Conservation (phyloP, 2,888 invertebrate species). For the Encarsia formosa region DNA sequence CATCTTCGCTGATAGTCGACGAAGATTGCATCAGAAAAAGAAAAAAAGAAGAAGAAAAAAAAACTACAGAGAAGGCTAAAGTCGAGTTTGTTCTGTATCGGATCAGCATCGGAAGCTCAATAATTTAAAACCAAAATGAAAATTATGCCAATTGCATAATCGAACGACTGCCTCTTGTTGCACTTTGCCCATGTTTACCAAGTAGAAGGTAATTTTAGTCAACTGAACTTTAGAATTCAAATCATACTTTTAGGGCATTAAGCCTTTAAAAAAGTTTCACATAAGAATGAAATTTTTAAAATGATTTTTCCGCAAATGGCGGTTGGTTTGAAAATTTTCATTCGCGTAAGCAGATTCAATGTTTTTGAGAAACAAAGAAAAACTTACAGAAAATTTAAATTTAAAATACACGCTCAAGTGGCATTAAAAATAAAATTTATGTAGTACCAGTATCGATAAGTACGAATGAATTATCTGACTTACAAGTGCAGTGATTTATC, state of each 20-base stretch:
- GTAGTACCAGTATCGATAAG: neutral
- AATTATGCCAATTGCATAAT: conserved; percentile 31
- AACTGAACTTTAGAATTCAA: conserved; percentile 14
- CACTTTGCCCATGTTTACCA: neutral
- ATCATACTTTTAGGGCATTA: too few relatives aligned
- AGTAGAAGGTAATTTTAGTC: conserved; percentile 12
- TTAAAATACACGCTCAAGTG: neutral
- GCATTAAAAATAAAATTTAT: conserved; percentile 3
- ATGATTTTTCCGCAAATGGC: too few relatives aligned
- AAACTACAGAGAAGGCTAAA: neutral
- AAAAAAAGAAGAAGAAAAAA: neutral
- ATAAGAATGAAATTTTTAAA: too few relatives aligned
- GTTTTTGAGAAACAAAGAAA: conserved; percentile 10
- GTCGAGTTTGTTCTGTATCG: neutral
- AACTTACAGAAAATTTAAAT: conserved; percentile 5
- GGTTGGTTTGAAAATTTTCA: too few relatives aligned
- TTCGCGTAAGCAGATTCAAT: too few relatives aligned
- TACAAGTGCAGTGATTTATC: too few relatives aligned
- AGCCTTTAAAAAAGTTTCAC: too few relatives aligned
- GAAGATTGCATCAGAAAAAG: neutral
- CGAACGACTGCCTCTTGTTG: conserved; percentile 24
- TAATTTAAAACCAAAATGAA: conserved; percentile 29
- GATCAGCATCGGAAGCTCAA: conserved; percentile 2
- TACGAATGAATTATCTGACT: too few relatives aligned
- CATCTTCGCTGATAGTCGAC: too few relatives aligned